Evolutionary conservation across 2,113 vertebrate genomes (phyloP), one percentile per base, ranked within the genome.

Genomic region (Mustela nigripes): DNA sequence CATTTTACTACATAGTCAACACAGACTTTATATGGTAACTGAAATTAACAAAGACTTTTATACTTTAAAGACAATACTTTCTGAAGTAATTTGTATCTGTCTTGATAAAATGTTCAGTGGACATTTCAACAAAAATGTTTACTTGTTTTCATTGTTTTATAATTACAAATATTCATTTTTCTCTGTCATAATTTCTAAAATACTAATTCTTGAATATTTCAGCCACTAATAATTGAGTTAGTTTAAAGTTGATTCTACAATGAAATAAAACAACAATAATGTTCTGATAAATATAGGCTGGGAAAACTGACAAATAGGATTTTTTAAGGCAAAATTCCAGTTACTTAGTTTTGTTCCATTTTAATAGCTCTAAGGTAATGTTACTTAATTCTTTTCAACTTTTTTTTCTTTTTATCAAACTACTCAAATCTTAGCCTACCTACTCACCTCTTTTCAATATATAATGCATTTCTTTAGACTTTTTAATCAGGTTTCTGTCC

Each of bases 271-370:
- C 91, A 79, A 60, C 15, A 86, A 62, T 62, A 63, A 80, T 90
- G 73, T 62, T 89, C 33, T 89, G n/a, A 78, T 78, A 89, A 79
- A 79, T 53, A 21, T 78, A 91, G 9, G 31, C 10, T 89, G 50
- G 60, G 39, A 50, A 90, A 71, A 50, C 19, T 36, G 67, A 76
- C 12, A 42, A 65, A 89, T 19, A 65, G 39, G 2, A 89, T 78
- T 84, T 89, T 84, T 90, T 21, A 39, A 33, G 48, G 50, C 4
- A 67, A 89, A 83, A 93, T 83, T 84, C 48, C n/a, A n/a, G 31
- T 42, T 84, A 60, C 5, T 96, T 89, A 78, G 60, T n/a, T 94
- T 79, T 90, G 48, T 71, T 91, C n/a, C 79, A 65, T 81, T 63
- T 53, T 15, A 91, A 85, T 42, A 53, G 18, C 71, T 91, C 53